phyloP scores from a whole-genome alignment of 2,113 vertebrate species.

The Pituophis catenifer region DNA sequence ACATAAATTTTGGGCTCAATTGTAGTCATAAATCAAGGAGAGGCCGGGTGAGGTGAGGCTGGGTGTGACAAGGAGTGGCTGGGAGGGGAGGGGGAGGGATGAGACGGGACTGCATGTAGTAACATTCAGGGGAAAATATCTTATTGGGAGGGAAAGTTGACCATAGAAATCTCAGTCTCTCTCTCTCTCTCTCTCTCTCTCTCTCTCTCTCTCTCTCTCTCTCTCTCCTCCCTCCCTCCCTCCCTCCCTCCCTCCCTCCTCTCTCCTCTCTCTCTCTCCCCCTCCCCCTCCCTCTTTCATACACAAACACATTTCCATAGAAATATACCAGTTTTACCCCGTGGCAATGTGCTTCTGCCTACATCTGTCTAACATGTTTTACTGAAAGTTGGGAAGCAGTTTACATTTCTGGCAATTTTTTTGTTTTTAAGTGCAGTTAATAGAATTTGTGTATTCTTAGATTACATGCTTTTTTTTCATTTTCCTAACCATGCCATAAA shows the following conservation, averaged over 20 bases:
- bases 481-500: conserved; percentile 7
- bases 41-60: too few species aligned
- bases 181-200: too few species aligned
- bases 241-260: too few species aligned
- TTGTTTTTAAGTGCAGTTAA: background rate
- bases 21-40: too few species aligned
- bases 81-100: too few species aligned
- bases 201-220: too few species aligned
- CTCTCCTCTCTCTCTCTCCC: too few species aligned
- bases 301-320: background rate
- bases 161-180: too few species aligned
- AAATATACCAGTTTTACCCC: background rate
- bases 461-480: background rate
- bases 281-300: too few species aligned
- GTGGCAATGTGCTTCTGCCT: background rate
- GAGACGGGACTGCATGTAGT: background rate
- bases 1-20: too few species aligned
- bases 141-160: background rate
- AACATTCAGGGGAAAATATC: background rate
- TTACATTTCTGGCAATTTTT: background rate
- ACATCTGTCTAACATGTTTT: background rate
- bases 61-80: too few species aligned
- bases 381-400: background rate
- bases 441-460: background rate
- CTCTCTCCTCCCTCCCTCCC: too few species aligned